Percentiles rank a stretch among this genome's conserved stretches.
phyloP scores from a whole-genome alignment of 2,797 vertebrate species.

The Clamator glandarius region DNA sequence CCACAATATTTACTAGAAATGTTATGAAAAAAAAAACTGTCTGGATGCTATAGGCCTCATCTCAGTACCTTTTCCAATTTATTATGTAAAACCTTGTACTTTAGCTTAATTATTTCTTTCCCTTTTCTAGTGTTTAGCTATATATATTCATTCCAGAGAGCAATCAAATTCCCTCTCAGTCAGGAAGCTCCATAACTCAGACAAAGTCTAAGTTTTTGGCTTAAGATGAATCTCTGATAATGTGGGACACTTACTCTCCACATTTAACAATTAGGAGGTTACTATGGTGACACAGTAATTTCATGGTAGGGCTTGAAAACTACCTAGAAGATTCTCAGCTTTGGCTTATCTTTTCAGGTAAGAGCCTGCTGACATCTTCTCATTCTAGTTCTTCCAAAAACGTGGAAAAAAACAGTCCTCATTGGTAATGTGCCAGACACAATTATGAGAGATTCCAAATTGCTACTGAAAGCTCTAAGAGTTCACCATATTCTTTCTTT shows the following conservation, averaged over 20 bases:
- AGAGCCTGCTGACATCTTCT: not conserved
- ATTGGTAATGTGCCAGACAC: not conserved
- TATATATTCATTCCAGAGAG: not conserved
- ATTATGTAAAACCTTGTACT: not conserved
- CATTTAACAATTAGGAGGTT: not conserved
- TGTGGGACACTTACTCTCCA: not conserved
- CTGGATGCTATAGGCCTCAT: not conserved
- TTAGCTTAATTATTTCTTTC: not conserved
- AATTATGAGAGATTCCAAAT: not conserved
- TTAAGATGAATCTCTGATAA: not conserved
- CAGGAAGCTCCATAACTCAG: not conserved
- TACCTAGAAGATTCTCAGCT: not conserved
- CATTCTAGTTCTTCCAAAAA: not conserved
- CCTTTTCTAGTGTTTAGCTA: not conserved
- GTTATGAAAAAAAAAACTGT: not conserved
- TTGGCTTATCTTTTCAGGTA: not conserved
- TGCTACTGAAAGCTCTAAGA: not conserved
- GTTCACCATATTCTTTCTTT: not conserved
- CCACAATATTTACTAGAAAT: not conserved
- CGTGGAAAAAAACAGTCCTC: not conserved
- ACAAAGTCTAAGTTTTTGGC: not conserved
- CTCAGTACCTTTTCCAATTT: not conserved
- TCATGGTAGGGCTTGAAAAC: not conserved
- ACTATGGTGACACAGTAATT: slow-evolving; percentile 9
- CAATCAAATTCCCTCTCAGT: not conserved